Base-by-base conservation (phyloP, 2,113 vertebrate species). In the Pelmatolapia mariae region DNA sequence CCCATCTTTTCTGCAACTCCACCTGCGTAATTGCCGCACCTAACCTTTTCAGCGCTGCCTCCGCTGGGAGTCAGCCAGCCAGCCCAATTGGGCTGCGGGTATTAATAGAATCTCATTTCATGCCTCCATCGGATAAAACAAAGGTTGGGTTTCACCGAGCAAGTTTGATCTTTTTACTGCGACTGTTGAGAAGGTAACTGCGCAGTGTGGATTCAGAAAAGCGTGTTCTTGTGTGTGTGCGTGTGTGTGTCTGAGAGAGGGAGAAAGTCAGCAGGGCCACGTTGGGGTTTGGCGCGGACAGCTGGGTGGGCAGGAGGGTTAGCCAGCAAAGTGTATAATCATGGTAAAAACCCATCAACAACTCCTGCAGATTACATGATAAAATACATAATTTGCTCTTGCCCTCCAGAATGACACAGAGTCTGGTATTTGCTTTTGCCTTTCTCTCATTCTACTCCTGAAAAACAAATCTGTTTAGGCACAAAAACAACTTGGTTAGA, bases 41-140 rank as follows among this genome's bases (percentile, higher is more conserved):
- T 97, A 96, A 97, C 96, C 96, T 96, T 97, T 97, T 96, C 95
- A 95, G 92, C 68, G 85, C 93, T 93, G 93, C 95, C 94, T 95
- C 95, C 93, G 40, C 86, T 89, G 94, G 95, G 93, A 95, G 94
- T 93, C 92, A 95, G 92, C 89, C 92, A 94, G 93, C 91, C 92
- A 92, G 84, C 94, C 95, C 93, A 93, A 95, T 96, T 94, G 95
- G 93, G 95, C 91, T 92, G 86, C 38, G 31, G 90, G 89, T 96
- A 97, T 96, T 97, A 97, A 96, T 97, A 96, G 95, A 95, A 95
- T 93, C 96, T 96, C 94, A 96, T 96, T 96, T 96, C 94, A 95
- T 95, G 94, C 94, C 93, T 92, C 91, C 89, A 87, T 94, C 91
- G 88, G 93, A 96, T 96, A 95, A 96, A 96, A 96, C 95, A 97